Percentiles rank a stretch among this genome's conserved stretches.
These are phyloP conservation scores for Mylabris phalerata DNA, from an alignment of 1,140 invertebrate genomes.

Conservation along the genomic window DNA sequence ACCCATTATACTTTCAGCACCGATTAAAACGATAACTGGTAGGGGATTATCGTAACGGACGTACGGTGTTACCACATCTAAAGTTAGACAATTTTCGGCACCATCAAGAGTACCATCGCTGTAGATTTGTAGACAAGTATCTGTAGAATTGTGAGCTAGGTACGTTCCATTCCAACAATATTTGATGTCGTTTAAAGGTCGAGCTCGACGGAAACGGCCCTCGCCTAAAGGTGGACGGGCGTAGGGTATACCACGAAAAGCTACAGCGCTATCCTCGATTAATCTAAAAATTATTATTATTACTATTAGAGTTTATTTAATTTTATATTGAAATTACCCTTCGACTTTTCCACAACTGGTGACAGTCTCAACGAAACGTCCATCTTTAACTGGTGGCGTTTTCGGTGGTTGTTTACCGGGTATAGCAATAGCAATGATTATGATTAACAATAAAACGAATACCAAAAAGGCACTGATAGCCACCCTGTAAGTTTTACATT, in stretches of 20 bases:
- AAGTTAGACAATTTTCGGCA: conserved; percentile 70
- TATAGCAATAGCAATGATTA: conserved; percentile 58
- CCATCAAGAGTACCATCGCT: conserved; percentile 58
- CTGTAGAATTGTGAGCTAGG: conserved; percentile 57
- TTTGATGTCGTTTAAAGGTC: conserved; percentile 56
- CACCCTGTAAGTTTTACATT: conserved; percentile 30
- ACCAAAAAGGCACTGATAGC: conserved; percentile 43
- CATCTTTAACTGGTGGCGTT: conserved; percentile 52
- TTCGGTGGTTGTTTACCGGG: conserved; percentile 43
- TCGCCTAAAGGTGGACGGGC: conserved; percentile 67
- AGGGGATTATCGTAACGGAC: conserved; percentile 64
- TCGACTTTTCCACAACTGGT: conserved; percentile 73
- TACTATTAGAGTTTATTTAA: background rate
- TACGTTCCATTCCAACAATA: conserved; percentile 76
- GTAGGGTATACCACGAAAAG: conserved; percentile 81
- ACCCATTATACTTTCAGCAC: conserved; percentile 67
- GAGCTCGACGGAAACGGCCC: conserved; percentile 64
- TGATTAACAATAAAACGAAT: conserved; percentile 55
- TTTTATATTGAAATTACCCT: conserved; percentile 47
- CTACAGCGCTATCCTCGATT: conserved; percentile 66
- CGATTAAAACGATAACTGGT: conserved; percentile 76
- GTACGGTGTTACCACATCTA: conserved; percentile 70
- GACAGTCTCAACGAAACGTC: conserved; percentile 62
- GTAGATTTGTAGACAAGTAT: conserved; percentile 60
- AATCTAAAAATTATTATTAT: conserved; percentile 45